phyloP scores from a whole-genome alignment of 1,140 invertebrate species.

The Hesperophylax magnus region DNA sequence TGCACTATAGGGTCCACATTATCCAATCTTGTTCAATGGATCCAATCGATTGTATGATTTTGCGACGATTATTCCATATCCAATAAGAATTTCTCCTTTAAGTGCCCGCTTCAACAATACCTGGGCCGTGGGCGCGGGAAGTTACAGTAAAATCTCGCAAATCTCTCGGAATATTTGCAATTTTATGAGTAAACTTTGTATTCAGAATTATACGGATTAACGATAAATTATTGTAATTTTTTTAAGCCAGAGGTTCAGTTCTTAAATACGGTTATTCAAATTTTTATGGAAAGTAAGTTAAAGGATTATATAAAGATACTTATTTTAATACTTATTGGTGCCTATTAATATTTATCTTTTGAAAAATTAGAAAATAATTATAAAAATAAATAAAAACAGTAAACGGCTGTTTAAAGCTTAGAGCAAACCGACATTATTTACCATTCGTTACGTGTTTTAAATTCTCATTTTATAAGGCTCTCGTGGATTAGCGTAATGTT shows the following conservation, averaged over 20 bases:
- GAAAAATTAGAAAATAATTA: background rate
- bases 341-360: background rate
- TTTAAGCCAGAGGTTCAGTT: background rate
- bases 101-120: background rate
- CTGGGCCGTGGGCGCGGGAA: background rate
- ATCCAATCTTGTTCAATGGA: background rate
- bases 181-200: background rate
- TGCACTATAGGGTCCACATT: too few species aligned
- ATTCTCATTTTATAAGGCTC: background rate
- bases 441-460: too few species aligned
- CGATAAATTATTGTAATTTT: background rate
- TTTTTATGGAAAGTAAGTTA: too few species aligned
- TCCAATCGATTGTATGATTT: constrained; percentile 5
- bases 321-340: too few species aligned
- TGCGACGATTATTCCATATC: constrained; percentile 12
- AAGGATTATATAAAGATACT: too few species aligned
- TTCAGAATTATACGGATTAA: background rate
- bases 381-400: background rate
- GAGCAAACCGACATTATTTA: too few species aligned
- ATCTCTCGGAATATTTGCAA: background rate
- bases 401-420: too few species aligned
- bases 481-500: background rate
- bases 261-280: background rate
- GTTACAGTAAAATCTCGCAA: constrained; percentile 11
- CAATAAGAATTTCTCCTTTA: constrained; percentile 10